These are phyloP conservation scores for Thera obeliscata DNA, from an alignment of 2,888 invertebrate genomes.

Conservation along the genomic window DNA sequence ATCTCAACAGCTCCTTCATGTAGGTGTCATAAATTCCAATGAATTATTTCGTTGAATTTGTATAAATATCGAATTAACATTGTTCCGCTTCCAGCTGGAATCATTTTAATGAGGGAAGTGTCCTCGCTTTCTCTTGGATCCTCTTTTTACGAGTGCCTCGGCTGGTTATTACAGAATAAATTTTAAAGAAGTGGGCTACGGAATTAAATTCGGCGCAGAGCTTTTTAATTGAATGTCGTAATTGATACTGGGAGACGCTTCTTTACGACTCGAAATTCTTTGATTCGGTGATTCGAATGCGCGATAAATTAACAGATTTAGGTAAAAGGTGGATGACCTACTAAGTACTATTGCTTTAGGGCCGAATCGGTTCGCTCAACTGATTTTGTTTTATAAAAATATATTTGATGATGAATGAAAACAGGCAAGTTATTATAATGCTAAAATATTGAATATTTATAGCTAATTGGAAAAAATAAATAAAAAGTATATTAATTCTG, in stretches of 20 bases:
- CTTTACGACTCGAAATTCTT: constrained; percentile 19
- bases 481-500: no score
- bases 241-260: constrained; percentile 48
- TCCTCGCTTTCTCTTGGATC: constrained; percentile 55
- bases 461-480: no score
- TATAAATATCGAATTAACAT: constrained; percentile 68
- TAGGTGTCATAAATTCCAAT: constrained; percentile 55
- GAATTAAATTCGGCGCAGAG: constrained; percentile 51
- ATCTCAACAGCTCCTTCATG: constrained; percentile 40
- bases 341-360: no score
- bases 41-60: constrained; percentile 59
- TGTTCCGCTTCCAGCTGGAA: constrained; percentile 61
- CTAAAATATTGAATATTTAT: no score
- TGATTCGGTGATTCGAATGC: constrained; percentile 9
- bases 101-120: constrained; percentile 60
- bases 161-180: constrained; percentile 58
- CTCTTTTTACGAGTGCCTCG: constrained; percentile 56
- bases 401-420: no score
- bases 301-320: background rate
- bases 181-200: constrained; percentile 55
- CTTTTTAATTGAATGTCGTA: constrained; percentile 53
- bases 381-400: no score
- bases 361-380: no score
- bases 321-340: no score
- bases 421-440: no score